phyloP scores from a whole-genome alignment of 2,888 invertebrate genomes.

The Willowsia nigromaculata region DNA sequence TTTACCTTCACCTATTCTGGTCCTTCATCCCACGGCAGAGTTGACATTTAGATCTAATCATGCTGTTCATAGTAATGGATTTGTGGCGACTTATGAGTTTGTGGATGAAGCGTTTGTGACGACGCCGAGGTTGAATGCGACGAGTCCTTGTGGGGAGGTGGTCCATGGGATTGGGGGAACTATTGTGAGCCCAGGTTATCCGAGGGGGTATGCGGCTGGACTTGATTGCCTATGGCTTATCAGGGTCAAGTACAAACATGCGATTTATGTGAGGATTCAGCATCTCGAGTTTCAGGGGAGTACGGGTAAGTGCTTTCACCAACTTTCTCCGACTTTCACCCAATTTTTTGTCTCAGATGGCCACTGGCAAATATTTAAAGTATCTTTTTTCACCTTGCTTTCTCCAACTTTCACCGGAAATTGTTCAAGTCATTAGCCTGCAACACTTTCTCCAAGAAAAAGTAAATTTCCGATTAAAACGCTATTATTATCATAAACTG shows the following conservation, averaged over 20 bases:
- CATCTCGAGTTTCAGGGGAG: slow-evolving; percentile 80
- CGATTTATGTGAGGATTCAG: slow-evolving; percentile 81
- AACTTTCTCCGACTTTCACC: too few relatives aligned
- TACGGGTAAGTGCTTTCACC: slow-evolving; percentile 79
- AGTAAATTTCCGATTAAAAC: neutral
- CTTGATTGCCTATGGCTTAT: slow-evolving; percentile 81
- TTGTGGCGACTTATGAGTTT: slow-evolving; percentile 80
- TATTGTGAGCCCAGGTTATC: slow-evolving; percentile 81
- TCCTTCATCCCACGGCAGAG: slow-evolving; percentile 80
- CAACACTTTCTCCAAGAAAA: too few relatives aligned
- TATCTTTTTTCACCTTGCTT: too few relatives aligned
- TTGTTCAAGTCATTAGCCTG: neutral
- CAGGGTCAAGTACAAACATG: slow-evolving; percentile 80
- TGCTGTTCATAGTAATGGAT: slow-evolving; percentile 79
- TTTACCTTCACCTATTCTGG: slow-evolving; percentile 79
- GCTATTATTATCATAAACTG: neutral
- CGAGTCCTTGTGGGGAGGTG: slow-evolving; percentile 79
- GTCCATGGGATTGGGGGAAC: slow-evolving; percentile 80
- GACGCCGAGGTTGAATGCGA: slow-evolving; percentile 78
- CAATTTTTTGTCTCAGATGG: too few relatives aligned
- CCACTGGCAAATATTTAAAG: too few relatives aligned
- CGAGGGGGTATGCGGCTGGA: slow-evolving; percentile 80
- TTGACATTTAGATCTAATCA: slow-evolving; percentile 80
- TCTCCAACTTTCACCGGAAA: neutral
- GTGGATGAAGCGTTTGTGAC: slow-evolving; percentile 79